Percentiles rank a stretch among this genome's conserved stretches.
Evolutionary conservation across 2,797 vertebrate genomes (phyloP).

Genomic region (Distichodus sexfasciatus): DNA sequence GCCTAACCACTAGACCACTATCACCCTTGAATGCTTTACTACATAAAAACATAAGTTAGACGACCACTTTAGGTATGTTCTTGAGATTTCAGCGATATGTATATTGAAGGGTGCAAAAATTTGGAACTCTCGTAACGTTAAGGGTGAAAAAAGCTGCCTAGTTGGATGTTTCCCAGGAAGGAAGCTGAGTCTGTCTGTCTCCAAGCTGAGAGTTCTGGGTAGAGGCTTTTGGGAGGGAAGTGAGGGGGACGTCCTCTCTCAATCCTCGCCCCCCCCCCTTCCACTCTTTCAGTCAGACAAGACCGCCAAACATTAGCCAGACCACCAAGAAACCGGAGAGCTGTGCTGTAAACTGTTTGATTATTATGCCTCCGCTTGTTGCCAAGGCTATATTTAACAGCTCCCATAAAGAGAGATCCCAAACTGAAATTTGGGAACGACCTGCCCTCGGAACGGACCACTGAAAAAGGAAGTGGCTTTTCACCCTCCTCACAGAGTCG

Average conservation of each 20-base stretch:
- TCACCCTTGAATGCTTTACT: too few relatives aligned
- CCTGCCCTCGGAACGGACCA: conserved; percentile 29
- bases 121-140: background rate
- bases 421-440: conserved; percentile 48
- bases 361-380: conserved; percentile 47
- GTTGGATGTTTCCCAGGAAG: conserved; percentile 32
- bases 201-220: conserved; percentile 19
- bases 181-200: conserved; percentile 31
- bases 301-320: conserved; percentile 52
- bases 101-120: conserved; percentile 2
- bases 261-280: conserved; percentile 1
- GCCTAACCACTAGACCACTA: too few relatives aligned
- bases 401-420: conserved; percentile 47
- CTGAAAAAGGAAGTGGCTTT: conserved; percentile 43
- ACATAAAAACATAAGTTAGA: too few relatives aligned
- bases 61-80: too few relatives aligned
- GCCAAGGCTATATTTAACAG: conserved; percentile 55
- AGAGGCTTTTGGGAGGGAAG: background rate
- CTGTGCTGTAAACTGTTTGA: conserved; percentile 52
- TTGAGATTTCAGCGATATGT: too few relatives aligned
- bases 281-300: conserved; percentile 48
- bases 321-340: conserved; percentile 53
- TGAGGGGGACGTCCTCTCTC: background rate
- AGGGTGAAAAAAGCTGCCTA: background rate
- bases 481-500: too few relatives aligned